Percentiles rank a stretch among this genome's conserved stretches.
These are phyloP conservation scores for Halcyon badia DNA, from an alignment of 2,797 vertebrate genomes.

Conservation along the genomic window DNA sequence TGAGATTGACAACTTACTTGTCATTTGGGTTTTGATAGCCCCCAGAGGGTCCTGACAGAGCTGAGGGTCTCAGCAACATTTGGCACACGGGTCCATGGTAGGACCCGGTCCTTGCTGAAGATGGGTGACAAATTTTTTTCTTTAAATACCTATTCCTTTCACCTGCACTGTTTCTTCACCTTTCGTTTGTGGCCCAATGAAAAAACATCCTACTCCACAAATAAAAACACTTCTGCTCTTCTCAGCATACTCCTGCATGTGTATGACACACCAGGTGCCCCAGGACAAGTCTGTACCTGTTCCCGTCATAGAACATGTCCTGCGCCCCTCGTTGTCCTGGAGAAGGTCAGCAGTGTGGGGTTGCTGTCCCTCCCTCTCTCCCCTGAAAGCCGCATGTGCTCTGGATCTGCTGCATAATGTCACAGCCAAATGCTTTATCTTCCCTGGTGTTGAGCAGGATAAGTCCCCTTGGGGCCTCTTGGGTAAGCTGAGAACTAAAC, in stretches of 20 bases:
- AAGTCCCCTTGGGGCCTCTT: neutral
- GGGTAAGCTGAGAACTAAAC: neutral
- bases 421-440: neutral
- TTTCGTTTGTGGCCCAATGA: neutral
- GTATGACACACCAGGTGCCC: neutral
- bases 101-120: neutral
- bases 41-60: neutral
- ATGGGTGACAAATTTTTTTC: neutral
- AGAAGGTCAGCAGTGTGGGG: neutral
- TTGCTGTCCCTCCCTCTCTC: neutral
- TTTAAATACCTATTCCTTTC: neutral
- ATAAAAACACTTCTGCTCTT: neutral
- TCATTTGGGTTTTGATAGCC: neutral
- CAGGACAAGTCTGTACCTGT: neutral
- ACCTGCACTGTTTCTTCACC: neutral
- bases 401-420: neutral
- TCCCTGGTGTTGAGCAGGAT: neutral
- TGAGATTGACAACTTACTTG: neutral
- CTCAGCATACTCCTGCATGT: neutral
- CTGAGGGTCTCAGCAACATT: neutral
- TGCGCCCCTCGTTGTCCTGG: neutral
- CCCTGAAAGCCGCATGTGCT: neutral
- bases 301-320: neutral
- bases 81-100: neutral
- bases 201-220: neutral